A percentile compares a stretch with the other conserved stretches of the same genome.
Evolutionary conservation across 1,140 invertebrate genomes (phyloP).

Genomic region (Subanguina moxae): DNA sequence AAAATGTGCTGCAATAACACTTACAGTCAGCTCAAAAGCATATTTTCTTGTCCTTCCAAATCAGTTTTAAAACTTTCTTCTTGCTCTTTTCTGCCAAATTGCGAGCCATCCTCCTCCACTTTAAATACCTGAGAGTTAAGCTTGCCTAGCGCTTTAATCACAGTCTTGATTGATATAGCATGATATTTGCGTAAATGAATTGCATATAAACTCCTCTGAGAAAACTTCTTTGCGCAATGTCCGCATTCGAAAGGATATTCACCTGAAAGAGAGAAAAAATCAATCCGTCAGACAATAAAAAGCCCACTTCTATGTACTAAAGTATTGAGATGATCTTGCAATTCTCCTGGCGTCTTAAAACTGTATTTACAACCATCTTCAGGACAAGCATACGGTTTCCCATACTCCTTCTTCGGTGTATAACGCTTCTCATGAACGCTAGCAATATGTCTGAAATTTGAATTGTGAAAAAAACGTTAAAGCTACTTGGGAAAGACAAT

Average conservation of each 20-base stretch:
- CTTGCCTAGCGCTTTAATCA: too few relatives aligned
- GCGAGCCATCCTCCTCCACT: too few relatives aligned
- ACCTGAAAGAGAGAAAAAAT: slow-evolving; percentile 16
- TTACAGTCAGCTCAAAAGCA: too few relatives aligned
- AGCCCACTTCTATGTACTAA: slow-evolving; percentile 33
- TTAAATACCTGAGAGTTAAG: too few relatives aligned
- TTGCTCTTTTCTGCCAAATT: too few relatives aligned
- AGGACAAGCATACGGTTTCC: slow-evolving; percentile 29
- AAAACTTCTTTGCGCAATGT: slow-evolving; percentile 24
- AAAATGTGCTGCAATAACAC: too few relatives aligned
- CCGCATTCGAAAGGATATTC: slow-evolving; percentile 26
- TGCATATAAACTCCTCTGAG: slow-evolving; percentile 11
- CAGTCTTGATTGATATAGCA: background rate
- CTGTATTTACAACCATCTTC: slow-evolving; percentile 27
- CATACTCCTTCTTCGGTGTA: slow-evolving; percentile 4
- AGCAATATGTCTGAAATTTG: slow-evolving; percentile 18
- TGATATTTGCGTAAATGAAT: slow-evolving; percentile 33
- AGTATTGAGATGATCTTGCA: slow-evolving; percentile 45
- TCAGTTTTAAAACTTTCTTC: too few relatives aligned
- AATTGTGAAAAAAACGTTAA: too few relatives aligned
- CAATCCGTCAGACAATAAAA: background rate
- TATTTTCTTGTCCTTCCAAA: too few relatives aligned
- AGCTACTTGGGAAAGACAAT: too few relatives aligned
- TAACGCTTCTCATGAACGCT: slow-evolving; percentile 35
- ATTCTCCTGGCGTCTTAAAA: slow-evolving; percentile 31